Evolutionary conservation across 2,113 vertebrate species (phyloP), one percentile per base, ranked within the genome.

Genomic region (mouse (Mus musculus)): DNA sequence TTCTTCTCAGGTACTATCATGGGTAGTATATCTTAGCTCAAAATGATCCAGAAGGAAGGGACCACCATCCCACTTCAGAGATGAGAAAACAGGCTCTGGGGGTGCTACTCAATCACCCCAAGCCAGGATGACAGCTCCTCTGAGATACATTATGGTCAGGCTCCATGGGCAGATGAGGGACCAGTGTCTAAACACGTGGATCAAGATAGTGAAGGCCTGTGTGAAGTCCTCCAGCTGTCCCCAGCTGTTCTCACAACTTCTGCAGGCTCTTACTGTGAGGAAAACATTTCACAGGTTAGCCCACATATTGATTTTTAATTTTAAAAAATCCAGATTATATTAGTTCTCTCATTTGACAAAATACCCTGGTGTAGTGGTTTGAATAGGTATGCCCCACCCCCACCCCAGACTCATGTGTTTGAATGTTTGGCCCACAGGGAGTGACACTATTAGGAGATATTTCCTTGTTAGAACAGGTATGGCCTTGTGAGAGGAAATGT

Each of bases 111-210:
- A 13, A 39, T 26, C 2, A 14, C 7, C 86, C 20, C 36, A 33
- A 67, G 20, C 16, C 28, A 12, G 65, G 61, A 20, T 5, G 54
- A 28, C 5, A n/a, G 42, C 24, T n/a, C 61, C 54, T 11, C 28
- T 59, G n/a, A 59, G 52, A 56, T 75, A 24, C 17, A 2, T 17
- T 5, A 4, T 10, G 9, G 20, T 46, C 3, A 0, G 12, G 30
- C 17, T 19, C 36, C 33, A 3, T 30, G 46, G 39, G 7, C 2
- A 30, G 5, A 36, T 46, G 69, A 77, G 26, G 0, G 3, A 72
- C 30, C 33, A 4, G 14, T 7, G 42, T 75, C 14, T 26, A 5
- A 33, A 36, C 2, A 7, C 1, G 1, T 19, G 0, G 3, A 16
- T n/a, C 12, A 69, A 19, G 13, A 16, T 3, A 72, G 65, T 24